Evolutionary conservation across 92 coral and sea anemone species (phyloP), one percentile per base, ranked within the genome.

Genomic region (Epizoanthus stellaris): DNA sequence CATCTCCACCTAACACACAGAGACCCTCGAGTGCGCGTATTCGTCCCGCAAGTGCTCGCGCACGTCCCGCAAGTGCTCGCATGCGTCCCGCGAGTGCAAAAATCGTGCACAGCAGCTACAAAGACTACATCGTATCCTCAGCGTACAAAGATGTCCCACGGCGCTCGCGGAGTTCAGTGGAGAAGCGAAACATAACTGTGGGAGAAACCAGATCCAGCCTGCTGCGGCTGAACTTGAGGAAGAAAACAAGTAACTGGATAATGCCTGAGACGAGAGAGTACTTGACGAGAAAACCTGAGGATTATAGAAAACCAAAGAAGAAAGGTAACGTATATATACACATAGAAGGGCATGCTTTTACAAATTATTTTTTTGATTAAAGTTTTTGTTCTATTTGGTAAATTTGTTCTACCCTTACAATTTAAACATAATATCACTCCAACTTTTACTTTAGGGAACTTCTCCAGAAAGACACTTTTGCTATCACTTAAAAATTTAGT

Each of bases 121-220:
- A 94, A 73, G 98, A 94, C 84, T 94, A 94, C 67, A 81, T 94
- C 34, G 95, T 94, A 62, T 92, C 84, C 71, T 86, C 70, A 21
- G 95, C 98, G 5, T 85, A 87, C 52, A 90, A 87, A 72, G 80
- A 92, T 60, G 93, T 94, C 42, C 95, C 95, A 4, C 88, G 30
- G 62, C 85, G 65, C 19, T 4, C 88, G 40, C 25, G 77, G 71
- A 30, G 58, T 11, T 59, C 56, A 17, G 25, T 77, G 14, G 73
- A 30, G 7, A 77, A 54, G 66, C 80, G 69, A 36, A 76, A 38
- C 21, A 47, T 57, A n/a, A 54, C 53, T 39, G 88, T 86, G 17
- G 77, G 92, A 19, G 93, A 94, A 75, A 94, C 98, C 11, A 88
- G 90, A 19, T 80, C 98, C 67, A 94, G 95, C 70, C 92, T 87